Evolutionary conservation across 2,797 vertebrate species (phyloP).

Genomic region (Darevskia mixta): DNA sequence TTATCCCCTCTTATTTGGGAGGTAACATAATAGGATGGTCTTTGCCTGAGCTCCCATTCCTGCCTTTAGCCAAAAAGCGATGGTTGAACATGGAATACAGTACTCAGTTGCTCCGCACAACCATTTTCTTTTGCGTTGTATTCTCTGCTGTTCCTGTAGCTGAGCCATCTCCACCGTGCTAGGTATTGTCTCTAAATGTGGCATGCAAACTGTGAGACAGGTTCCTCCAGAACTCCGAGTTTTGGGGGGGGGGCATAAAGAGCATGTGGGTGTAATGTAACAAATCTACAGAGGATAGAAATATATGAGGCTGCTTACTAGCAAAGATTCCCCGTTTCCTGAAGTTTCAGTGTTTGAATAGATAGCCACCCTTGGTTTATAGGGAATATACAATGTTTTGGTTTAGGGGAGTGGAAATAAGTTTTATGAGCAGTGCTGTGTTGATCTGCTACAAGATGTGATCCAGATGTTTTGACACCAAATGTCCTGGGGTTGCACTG

Average conservation of each 20-base stretch:
- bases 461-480: rapidly evolving
- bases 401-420: constrained; percentile 5
- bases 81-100: constrained; percentile 11
- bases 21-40: constrained; percentile 35
- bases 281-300: background rate
- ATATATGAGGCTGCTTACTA: background rate
- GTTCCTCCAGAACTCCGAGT: background rate
- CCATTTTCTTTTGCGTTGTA: background rate
- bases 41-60: constrained; percentile 6
- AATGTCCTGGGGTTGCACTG: background rate
- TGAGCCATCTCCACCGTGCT: background rate
- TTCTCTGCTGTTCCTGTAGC: constrained; percentile 21
- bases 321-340: constrained; percentile 25
- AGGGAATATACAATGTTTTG: background rate
- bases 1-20: constrained; percentile 1
- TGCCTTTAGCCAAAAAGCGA: constrained; percentile 18
- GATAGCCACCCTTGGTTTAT: constrained; percentile 41
- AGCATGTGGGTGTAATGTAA: background rate
- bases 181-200: background rate
- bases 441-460: background rate
- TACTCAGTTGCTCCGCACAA: constrained; percentile 5
- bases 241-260: background rate
- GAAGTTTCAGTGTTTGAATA: background rate
- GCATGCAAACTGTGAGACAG: background rate
- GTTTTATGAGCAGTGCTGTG: background rate